Percentiles rank a stretch among this genome's conserved stretches.
Conservation (phyloP, 1,140 invertebrate genomes). For the Drosophila fuyamai region DNA sequence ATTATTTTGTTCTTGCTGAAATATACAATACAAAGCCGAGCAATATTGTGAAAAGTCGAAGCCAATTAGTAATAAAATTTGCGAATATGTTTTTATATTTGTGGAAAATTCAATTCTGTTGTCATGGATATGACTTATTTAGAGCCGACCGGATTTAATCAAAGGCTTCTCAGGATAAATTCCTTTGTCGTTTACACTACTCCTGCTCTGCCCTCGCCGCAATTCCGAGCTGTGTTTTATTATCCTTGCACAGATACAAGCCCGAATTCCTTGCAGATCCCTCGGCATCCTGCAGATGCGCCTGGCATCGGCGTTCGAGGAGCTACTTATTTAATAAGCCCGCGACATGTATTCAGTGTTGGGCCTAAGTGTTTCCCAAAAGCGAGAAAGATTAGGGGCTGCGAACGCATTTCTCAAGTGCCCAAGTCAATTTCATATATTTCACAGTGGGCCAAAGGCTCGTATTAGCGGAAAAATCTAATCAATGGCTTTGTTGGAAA, state of each 20-base stretch:
- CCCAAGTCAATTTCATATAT: slow-evolving; percentile 57
- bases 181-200: not conserved
- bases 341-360: not conserved
- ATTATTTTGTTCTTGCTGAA: too few relatives aligned
- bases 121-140: not conserved
- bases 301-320: not conserved
- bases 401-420: slow-evolving; percentile 24
- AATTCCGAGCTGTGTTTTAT: not conserved
- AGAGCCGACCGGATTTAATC: not conserved
- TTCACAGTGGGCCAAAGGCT: not conserved
- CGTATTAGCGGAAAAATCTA: too few relatives aligned
- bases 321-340: slow-evolving; percentile 38
- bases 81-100: not conserved
- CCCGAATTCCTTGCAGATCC: not conserved
- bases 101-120: not conserved
- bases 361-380: slow-evolving; percentile 5
- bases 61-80: too few relatives aligned
- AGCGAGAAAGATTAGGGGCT: not conserved
- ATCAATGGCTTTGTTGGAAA: too few relatives aligned
- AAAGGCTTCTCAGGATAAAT: too few relatives aligned
- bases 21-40: too few relatives aligned
- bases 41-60: too few relatives aligned
- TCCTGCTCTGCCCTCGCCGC: not conserved
- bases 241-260: not conserved
- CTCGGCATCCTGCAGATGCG: not conserved